Percentiles rank a stretch among this genome's conserved stretches.
These are phyloP conservation scores for Steatocranus sp. DNA, from an alignment of 2,797 vertebrate species.

Conservation along the genomic window DNA sequence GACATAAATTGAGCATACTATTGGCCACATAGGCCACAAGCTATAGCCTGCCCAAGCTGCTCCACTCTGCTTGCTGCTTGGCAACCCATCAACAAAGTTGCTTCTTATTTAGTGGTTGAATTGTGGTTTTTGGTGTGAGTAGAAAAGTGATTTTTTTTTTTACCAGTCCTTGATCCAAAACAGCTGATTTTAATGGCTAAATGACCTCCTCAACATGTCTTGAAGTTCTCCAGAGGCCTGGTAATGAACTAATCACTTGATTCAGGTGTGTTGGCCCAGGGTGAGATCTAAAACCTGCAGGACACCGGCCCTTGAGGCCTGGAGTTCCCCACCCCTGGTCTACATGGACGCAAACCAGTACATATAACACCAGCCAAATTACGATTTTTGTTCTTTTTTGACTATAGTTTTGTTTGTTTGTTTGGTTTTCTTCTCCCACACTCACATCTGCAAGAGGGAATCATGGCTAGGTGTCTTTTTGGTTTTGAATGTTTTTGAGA, in stretches of 20 bases:
- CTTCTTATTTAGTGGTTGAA: not conserved
- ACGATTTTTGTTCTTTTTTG: not conserved
- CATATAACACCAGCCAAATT: not conserved
- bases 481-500: not conserved
- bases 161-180: rapidly evolving
- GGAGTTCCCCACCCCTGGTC: not conserved
- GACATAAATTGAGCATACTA: not conserved
- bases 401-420: not conserved
- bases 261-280: rapidly evolving
- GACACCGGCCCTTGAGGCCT: rapidly evolving
- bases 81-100: not conserved
- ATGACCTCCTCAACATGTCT: rapidly evolving
- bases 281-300: rapidly evolving
- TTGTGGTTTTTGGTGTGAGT: not conserved
- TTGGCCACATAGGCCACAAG: rapidly evolving
- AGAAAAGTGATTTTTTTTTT: rapidly evolving
- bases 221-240: rapidly evolving
- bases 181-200: not conserved
- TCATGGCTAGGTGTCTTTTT: not conserved
- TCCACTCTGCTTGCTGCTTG: not conserved
- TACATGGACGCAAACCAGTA: rapidly evolving
- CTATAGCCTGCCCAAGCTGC: not conserved
- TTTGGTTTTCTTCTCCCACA: not conserved
- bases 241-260: rapidly evolving
- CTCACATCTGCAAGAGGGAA: not conserved